Percentiles rank a stretch among this genome's conserved stretches.
These are phyloP conservation scores for Hyposoter didymator DNA, from an alignment of 2,888 invertebrate species.

Conservation along the genomic window DNA sequence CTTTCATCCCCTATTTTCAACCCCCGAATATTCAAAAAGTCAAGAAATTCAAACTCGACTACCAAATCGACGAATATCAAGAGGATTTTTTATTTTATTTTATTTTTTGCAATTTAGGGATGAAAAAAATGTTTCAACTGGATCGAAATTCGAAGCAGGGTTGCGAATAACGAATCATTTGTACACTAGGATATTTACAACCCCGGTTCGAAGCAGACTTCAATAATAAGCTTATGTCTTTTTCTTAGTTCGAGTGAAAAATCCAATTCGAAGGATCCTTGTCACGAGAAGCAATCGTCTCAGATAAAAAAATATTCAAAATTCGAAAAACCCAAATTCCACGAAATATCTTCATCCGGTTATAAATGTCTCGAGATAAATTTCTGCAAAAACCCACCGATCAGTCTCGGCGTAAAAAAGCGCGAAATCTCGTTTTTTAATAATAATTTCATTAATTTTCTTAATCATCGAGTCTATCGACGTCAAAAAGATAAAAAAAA, in stretches of 20 bases:
- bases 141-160: slow-evolving; percentile 26
- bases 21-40: background rate
- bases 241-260: background rate
- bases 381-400: background rate
- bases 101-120: background rate
- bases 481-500: slow-evolving; percentile 45
- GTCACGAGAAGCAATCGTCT: slow-evolving; percentile 14
- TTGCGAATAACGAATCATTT: slow-evolving; percentile 24
- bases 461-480: slow-evolving; percentile 17
- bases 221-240: background rate
- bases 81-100: background rate
- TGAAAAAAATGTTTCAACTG: slow-evolving; percentile 14
- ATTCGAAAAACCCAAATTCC: background rate
- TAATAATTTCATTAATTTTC: slow-evolving; percentile 9
- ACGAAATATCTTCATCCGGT: background rate
- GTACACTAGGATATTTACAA: slow-evolving; percentile 25
- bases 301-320: background rate
- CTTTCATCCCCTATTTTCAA: slow-evolving; percentile 2
- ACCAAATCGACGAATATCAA: background rate
- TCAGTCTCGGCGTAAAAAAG: slow-evolving; percentile 1
- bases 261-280: background rate
- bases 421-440: background rate
- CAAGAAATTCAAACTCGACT: too few relatives aligned
- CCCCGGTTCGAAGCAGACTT: slow-evolving; percentile 17
- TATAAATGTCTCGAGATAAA: background rate